Evolutionary conservation across 2,113 vertebrate genomes (phyloP), one percentile per base, ranked within the genome.

Genomic region (Ictalurus punctatus): DNA sequence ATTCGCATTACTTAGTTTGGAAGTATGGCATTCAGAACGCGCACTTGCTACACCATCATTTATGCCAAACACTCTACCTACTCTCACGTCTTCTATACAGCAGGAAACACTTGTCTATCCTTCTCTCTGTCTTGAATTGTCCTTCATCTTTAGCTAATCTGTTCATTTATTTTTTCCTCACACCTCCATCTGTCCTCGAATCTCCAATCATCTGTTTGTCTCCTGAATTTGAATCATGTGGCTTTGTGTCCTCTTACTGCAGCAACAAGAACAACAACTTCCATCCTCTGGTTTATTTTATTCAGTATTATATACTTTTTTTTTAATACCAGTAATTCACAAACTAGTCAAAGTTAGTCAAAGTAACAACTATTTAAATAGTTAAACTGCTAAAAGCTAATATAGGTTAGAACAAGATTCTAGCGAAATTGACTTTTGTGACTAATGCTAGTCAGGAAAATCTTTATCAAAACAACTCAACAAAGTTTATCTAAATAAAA

Each of bases 121-220:
- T 56, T 81, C 21, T 1, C 30, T 12, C n/a, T 37, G 80, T 59
- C 54, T 34, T 5, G 19, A 59, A 59, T 81, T 81, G 79, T 56
- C 79, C n/a, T 30, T n/a, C 79, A 56, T 30, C 52, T 56, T n/a
- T 30, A 30, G 27, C 56, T 81, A 81, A 81, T 82, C 54, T 82
- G 56, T 82, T 82, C 30, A 82, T 58, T 82, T 82, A 56, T 82
- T 82, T 82, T 82, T 59, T 13, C 17, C 54, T 82, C 79, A 82
- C n/a, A 82, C 54, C 8, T 58, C 54, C 34, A 82, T 82, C 79
- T 81, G 79, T 58, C 56, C 30, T 59, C 4, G 30, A 82, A 8
- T 58, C 19, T 59, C 30, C 19, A 82, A 82, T 59, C 54, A 59
- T 82, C 80, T 54, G 79, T 81, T 54, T 56, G 17, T 81, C 79